Evolutionary conservation across 2,797 vertebrate species (phyloP), one percentile per base, ranked within the genome.

Genomic region (Pelodytes ibericus): DNA sequence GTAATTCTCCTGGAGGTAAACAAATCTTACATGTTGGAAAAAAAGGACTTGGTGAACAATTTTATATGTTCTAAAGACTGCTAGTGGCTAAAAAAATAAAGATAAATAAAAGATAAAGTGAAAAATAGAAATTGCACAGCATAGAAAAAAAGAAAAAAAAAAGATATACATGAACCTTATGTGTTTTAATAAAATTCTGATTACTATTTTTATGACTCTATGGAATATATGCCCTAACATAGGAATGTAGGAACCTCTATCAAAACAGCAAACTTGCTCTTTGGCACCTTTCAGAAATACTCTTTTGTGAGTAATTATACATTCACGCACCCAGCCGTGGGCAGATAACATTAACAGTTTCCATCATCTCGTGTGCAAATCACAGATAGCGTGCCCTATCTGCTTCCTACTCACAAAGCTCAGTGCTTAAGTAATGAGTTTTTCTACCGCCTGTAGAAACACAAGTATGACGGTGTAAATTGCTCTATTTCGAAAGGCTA

Each of bases 401-500:
- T 79, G 44, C 76, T 72, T 49, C 76, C 76, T 73, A 79, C 71
- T 72, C 71, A 49, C 62, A 72, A 49, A 29, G 83, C 80, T 83
- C 79, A 79, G 80, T 24, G 74, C 83, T 84, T 85, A 83, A 84
- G 81, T 86, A 87, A 86, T 85, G 86, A 84, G 83, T 81, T 81
- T 67, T 59, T 47, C 29, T 77, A 78, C 83, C 80, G 84, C 84
- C 84, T 85, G 85, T 86, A 85, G 85, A 87, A 85, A 86, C 83
- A 86, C 84, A 85, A 85, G 85, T 81, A 80, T 86, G 85, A 86
- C 88, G 81, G 84, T 86, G 85, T 87, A 89, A 89, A 89, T 89
- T 88, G 87, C 84, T 88, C 83, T 84, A 88, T 88, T 89, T 86
- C 84, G 86, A 88, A n/a, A 86, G 83, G 84, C 86, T 89, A 88